Conservation (phyloP, 2,888 invertebrate genomes). For the Stenotaenia linearis region DNA sequence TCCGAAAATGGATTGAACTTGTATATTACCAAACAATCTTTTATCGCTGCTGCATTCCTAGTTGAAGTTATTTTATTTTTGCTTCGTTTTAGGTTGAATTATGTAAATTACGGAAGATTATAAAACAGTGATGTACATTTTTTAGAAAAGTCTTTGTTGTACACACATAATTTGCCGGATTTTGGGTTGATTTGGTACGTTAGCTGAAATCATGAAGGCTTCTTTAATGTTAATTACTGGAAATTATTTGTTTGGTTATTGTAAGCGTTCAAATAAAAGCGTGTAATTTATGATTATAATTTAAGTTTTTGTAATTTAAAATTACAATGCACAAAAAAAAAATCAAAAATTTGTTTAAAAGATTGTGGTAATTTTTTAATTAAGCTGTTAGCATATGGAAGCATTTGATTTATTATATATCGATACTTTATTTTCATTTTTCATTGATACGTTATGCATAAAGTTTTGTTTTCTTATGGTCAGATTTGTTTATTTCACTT, state of each 20-base stretch:
- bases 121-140: background rate
- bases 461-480: background rate
- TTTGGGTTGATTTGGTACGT: background rate
- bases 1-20: background rate
- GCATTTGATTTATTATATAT: background rate
- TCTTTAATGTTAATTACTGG: background rate
- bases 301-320: background rate
- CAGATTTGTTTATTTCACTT: background rate
- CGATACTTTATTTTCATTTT: background rate
- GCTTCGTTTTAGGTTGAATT: background rate
- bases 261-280: background rate
- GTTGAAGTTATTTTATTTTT: background rate
- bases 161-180: background rate
- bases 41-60: background rate
- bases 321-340: background rate
- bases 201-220: background rate
- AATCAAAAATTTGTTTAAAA: background rate
- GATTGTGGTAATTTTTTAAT: background rate
- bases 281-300: background rate
- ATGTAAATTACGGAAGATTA: background rate
- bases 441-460: background rate
- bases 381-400: background rate
- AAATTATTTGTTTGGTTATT: background rate
- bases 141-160: background rate
- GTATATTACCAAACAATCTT: background rate